These are phyloP conservation scores for Nesometra sesokonis DNA, from an alignment of 35 echinoderm and acorn worm species.

Conservation along the genomic window DNA sequence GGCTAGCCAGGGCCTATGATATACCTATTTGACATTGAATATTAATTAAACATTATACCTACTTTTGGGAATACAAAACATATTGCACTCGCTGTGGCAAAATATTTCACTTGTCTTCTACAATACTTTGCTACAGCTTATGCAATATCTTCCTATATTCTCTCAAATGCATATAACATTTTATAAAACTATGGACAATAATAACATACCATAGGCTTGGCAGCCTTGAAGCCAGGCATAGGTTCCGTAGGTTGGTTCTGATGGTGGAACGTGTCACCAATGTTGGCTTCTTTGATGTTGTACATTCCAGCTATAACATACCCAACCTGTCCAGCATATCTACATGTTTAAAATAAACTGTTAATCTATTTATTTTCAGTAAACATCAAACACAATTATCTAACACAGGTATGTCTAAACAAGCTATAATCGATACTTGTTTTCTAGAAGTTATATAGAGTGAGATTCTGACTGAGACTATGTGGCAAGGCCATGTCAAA, in stretches of 20 bases:
- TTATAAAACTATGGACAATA: too few species aligned
- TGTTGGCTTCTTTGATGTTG: slow-evolving; percentile 77
- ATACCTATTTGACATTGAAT: too few species aligned
- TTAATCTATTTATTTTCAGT: background rate
- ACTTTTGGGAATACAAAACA: too few species aligned
- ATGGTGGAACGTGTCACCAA: slow-evolving; percentile 75
- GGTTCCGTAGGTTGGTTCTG: slow-evolving; percentile 32
- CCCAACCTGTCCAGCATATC: slow-evolving; percentile 74
- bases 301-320: slow-evolving; percentile 82
- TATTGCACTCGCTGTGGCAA: too few species aligned
- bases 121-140: too few species aligned
- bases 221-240: slow-evolving; percentile 78
- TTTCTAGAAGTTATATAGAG: background rate
- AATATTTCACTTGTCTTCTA: too few species aligned
- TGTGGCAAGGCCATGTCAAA: too few species aligned
- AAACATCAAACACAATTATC: background rate
- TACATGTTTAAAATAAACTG: background rate
- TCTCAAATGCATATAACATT: too few species aligned
- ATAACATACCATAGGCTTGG: slow-evolving; percentile 78
- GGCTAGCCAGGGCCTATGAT: too few species aligned
- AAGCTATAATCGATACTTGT: background rate
- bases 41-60: too few species aligned
- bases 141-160: too few species aligned
- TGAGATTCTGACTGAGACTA: too few species aligned
- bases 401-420: background rate